Evolutionary conservation across 1,140 invertebrate species (phyloP), one percentile per base, ranked within the genome.

Genomic region (Zophobas atratus): DNA sequence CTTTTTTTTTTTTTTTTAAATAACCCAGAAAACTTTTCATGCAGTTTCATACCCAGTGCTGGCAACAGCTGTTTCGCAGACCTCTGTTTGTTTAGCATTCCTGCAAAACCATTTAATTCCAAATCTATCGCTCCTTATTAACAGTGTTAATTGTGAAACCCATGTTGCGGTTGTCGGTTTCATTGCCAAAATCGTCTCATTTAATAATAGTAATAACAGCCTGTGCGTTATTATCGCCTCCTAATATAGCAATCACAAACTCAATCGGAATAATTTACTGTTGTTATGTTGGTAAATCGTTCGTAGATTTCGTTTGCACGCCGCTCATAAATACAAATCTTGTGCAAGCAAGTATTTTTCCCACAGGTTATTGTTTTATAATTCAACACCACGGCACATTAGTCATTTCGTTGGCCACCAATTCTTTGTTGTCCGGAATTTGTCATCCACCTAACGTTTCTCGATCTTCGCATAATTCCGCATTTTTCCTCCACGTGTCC

Each of bases 291-390:
- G 34, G 34, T 57, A 35, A 60, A 39, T 38, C 56, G 56, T 34
- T 55, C 33, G 5, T 34, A 33, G 53, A 55, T 55, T 55, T 55
- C 53, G 53, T 60, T 60, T 60, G 36, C 56, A 39, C 56, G 36
- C 56, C 56, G 36, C 56, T 36, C 56, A 60, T 60, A 60, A 60
- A 60, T 60, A 60, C 38, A 8, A 60, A 38, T 60, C 56, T 60
- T 60, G 56, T 60, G 56, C 56, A 60, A 60, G 33, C 33, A 60
- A 39, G 56, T 35, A 60, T 36, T 60, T 60, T 60, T 60, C 56
- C 56, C 56, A 60, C 38, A 8, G 36, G 56, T 20, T 39, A 55
- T 60, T 60, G 36, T 60, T 60, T 60, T 60, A 60, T 39, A 60
- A 60, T 60, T 60, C 36, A 60, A 60, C 56, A 35, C 33, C 36